Conservation (phyloP, 1,140 invertebrate genomes). For the Propsilocerus akamusi region DNA sequence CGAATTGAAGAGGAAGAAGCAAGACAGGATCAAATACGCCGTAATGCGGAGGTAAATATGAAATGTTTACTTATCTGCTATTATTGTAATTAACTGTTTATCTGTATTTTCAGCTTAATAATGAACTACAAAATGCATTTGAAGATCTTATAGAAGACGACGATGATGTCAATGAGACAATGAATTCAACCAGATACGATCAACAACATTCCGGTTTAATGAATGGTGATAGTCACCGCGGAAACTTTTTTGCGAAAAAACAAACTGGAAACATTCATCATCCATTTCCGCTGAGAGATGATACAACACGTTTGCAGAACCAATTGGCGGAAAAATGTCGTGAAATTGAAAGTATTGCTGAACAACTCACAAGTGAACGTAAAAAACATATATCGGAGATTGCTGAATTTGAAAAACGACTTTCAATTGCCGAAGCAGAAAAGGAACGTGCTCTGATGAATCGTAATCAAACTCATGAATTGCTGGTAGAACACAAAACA, state of each 20-base stretch:
- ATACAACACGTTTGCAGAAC: not conserved
- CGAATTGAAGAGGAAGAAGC: slow-evolving; percentile 35
- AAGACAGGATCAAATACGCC: slow-evolving; percentile 32
- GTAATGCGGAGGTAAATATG: slow-evolving; percentile 29
- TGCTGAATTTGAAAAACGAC: slow-evolving; percentile 23
- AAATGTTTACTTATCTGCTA: not conserved
- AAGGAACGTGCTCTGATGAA: slow-evolving; percentile 28
- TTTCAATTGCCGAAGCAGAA: slow-evolving; percentile 28
- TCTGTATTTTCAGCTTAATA: slow-evolving; percentile 24
- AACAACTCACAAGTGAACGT: slow-evolving; percentile 10
- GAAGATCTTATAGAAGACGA: slow-evolving; percentile 33
- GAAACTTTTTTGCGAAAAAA: slow-evolving; percentile 10
- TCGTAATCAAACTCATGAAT: slow-evolving; percentile 29
- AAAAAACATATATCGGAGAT: slow-evolving; percentile 20
- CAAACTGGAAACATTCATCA: not conserved
- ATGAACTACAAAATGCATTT: slow-evolving; percentile 32
- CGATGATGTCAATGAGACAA: slow-evolving; percentile 26
- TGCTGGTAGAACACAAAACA: slow-evolving; percentile 25
- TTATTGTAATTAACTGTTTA: slow-evolving; percentile 7
- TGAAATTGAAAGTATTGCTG: slow-evolving; percentile 14
- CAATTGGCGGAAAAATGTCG: not conserved
- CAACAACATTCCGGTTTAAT: not conserved
- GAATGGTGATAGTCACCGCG: not conserved
- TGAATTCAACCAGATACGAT: slow-evolving; percentile 13
- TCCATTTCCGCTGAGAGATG: not conserved